phyloP scores from a whole-genome alignment of 2,797 vertebrate species.

The Lutjanus argentimaculatus region DNA sequence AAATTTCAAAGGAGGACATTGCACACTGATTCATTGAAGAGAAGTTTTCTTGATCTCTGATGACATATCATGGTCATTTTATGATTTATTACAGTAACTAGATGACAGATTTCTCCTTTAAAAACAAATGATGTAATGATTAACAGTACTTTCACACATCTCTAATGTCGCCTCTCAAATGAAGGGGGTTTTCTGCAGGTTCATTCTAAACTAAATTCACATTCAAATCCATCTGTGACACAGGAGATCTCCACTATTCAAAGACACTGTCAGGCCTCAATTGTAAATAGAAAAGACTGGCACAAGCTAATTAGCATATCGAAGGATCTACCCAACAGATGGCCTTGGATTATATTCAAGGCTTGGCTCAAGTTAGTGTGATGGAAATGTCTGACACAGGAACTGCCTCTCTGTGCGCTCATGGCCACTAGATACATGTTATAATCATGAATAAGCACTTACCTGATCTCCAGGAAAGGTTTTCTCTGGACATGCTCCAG shows the following conservation, averaged over 20 bases:
- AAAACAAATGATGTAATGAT: neutral
- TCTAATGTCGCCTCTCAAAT: conserved; percentile 3
- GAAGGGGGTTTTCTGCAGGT: neutral
- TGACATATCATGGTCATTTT: too few relatives aligned
- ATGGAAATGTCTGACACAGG: conserved; percentile 75
- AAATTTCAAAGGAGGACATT: too few relatives aligned
- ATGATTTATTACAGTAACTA: too few relatives aligned
- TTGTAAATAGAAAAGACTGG: conserved; percentile 60
- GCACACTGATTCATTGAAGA: too few relatives aligned
- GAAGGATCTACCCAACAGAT: conserved; percentile 75
- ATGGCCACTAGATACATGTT: conserved; percentile 51
- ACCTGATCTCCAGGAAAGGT: conserved; percentile 37
- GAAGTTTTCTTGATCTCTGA: too few relatives aligned
- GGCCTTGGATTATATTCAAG: conserved; percentile 75
- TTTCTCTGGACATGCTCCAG: conserved; percentile 43
- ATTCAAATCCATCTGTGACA: conserved; percentile 38
- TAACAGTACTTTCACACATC: neutral
- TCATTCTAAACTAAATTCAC: conserved; percentile 18
- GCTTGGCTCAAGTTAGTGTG: conserved; percentile 68
- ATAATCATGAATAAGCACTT: conserved; percentile 60
- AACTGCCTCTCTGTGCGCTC: conserved; percentile 58
- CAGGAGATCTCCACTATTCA: conserved; percentile 33
- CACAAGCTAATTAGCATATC: conserved; percentile 70
- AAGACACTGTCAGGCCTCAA: conserved; percentile 42
- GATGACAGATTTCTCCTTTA: too few relatives aligned